Conservation (phyloP, 2,888 invertebrate species). For the Rhimphoctona megacephalus region DNA sequence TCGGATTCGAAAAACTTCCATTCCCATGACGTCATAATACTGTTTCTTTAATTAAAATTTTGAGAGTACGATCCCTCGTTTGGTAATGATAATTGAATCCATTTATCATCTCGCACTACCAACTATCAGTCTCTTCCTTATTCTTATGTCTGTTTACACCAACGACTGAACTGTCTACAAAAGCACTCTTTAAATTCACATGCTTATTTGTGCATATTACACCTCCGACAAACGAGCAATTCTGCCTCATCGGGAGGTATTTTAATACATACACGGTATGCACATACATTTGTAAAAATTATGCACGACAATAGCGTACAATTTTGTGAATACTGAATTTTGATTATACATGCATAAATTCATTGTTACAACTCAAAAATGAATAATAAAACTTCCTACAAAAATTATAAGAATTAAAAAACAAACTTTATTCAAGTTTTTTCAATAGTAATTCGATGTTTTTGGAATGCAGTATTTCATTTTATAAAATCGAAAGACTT, state of each 20-base stretch:
- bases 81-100: background rate
- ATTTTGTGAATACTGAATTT: background rate
- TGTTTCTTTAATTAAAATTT: background rate
- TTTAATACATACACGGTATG: background rate
- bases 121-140: background rate
- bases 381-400: background rate
- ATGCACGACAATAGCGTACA: background rate
- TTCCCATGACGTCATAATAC: background rate
- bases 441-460: background rate
- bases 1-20: background rate
- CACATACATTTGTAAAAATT: conserved; percentile 1
- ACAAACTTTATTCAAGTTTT: background rate
- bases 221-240: background rate
- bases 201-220: conserved; percentile 3
- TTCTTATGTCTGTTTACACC: background rate
- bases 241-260: background rate
- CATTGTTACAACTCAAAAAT: background rate
- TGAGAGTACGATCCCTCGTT: background rate
- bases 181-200: background rate
- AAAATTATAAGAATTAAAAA: background rate
- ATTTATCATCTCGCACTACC: background rate
- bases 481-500: background rate
- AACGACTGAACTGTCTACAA: conserved; percentile 7
- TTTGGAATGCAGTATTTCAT: background rate
- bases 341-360: background rate